Conservation (phyloP, 2,797 vertebrate genomes). For the Cygnus olor region DNA sequence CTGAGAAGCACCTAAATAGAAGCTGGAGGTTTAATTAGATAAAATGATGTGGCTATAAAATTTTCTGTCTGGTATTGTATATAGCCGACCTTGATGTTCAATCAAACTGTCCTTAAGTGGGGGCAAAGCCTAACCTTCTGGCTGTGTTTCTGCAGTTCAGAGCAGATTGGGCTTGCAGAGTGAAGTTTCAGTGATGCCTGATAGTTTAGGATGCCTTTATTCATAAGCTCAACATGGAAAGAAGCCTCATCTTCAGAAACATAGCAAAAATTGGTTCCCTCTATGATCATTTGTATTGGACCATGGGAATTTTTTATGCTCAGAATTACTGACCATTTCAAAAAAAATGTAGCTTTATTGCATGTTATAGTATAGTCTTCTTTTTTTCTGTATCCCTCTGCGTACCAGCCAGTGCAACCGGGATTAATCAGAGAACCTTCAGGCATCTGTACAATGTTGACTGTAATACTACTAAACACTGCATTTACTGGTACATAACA, state of each 20-base stretch:
- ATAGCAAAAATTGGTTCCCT: neutral
- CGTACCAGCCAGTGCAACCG: neutral
- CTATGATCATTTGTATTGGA: neutral
- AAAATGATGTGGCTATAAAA: constrained; percentile 39
- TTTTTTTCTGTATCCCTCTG: neutral
- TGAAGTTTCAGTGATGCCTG: neutral
- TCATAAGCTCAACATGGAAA: neutral
- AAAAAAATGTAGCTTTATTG: neutral
- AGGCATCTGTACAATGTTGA: neutral
- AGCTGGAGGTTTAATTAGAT: constrained; percentile 28
- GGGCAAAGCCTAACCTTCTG: neutral
- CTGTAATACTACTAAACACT: neutral
- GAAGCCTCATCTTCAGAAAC: neutral
- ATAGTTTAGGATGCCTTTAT: neutral
- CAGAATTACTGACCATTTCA: neutral
- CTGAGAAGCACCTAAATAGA: neutral
- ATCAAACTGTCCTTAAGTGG: neutral
- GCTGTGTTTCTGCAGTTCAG: neutral
- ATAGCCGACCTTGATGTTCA: constrained; percentile 35
- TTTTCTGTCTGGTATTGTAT: neutral
- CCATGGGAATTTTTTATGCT: neutral
- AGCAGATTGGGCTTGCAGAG: neutral
- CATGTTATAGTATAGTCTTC: neutral
- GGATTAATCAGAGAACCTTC: neutral
- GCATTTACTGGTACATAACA: neutral